A percentile compares a stretch with the other conserved stretches of the same genome.
These are phyloP conservation scores for Cloeon dipterum DNA, from an alignment of 2,888 invertebrate species.

Conservation along the genomic window DNA sequence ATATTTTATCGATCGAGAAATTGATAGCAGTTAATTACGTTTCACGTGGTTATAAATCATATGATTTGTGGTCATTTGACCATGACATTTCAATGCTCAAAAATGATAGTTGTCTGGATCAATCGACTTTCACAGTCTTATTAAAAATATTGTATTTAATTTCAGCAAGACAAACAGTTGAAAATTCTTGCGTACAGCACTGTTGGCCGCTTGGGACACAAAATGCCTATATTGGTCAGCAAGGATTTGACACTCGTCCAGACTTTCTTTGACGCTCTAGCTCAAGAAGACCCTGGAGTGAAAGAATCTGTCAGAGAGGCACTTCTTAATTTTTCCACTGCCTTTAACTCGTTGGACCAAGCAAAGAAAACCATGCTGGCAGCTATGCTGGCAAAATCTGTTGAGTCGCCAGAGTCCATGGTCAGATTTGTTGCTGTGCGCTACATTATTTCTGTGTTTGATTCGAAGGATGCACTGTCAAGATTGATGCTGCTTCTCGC, in stretches of 20 bases:
- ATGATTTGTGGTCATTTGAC: too few species aligned
- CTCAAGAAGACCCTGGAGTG: conserved; percentile 21
- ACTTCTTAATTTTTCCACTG: conserved; percentile 21
- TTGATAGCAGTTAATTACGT: too few species aligned
- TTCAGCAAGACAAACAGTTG: conserved; percentile 22
- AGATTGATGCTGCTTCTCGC: conserved; percentile 60
- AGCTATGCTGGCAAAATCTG: conserved; percentile 46
- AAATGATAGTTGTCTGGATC: too few species aligned
- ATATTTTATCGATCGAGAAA: too few species aligned
- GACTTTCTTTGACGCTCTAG: conserved; percentile 19
- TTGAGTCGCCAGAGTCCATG: conserved; percentile 52
- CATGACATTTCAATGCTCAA: too few species aligned
- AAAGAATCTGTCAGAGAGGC: conserved; percentile 43
- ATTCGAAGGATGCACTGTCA: conserved; percentile 56
- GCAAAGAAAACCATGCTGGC: conserved; percentile 20
- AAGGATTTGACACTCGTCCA: conserved; percentile 35
- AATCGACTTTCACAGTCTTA: too few species aligned
- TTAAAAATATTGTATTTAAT: too few species aligned
- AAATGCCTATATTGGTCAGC: conserved; percentile 31
- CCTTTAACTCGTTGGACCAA: not conserved
- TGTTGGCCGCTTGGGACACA: conserved; percentile 35
- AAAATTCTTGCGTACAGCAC: conserved; percentile 48
- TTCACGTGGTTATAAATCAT: too few species aligned
- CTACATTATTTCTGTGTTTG: conserved; percentile 61
- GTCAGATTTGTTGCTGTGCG: conserved; percentile 64